Evolutionary conservation across 2,797 vertebrate species (phyloP).

Genomic region (Dendrocincla fuliginosa): DNA sequence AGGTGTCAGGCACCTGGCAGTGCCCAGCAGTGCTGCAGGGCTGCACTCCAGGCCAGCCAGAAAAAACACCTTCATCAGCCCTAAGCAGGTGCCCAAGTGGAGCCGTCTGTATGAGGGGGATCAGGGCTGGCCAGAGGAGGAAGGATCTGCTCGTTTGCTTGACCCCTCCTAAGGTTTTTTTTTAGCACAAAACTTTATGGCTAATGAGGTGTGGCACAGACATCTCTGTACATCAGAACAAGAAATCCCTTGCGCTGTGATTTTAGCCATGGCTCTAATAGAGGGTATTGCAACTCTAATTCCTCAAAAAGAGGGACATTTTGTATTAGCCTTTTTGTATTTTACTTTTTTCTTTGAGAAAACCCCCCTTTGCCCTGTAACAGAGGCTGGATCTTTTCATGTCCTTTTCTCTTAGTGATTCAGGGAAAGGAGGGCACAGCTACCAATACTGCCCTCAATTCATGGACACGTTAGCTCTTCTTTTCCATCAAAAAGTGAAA

Average conservation of each 20-base stretch:
- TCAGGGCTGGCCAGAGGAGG: neutral
- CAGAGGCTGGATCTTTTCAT: neutral
- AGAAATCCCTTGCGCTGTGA: accelerated
- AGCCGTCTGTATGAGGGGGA: neutral
- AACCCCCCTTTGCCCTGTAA: neutral
- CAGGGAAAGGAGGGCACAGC: neutral
- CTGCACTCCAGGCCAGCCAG: neutral
- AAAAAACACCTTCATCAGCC: neutral
- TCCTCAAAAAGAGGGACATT: neutral
- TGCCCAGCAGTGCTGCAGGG: neutral
- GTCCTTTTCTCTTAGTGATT: neutral
- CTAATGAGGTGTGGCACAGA: neutral
- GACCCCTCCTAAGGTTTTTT: neutral
- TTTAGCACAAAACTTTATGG: neutral
- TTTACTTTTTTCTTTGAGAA: neutral
- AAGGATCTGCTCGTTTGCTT: neutral
- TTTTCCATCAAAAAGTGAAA: neutral
- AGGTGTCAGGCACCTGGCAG: neutral
- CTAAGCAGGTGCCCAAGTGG: neutral
- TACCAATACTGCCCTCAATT: neutral
- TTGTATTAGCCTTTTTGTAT: neutral
- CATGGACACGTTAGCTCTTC: neutral
- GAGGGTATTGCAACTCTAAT: neutral
- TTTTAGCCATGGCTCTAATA: neutral
- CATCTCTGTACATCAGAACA: neutral